phyloP scores from a whole-genome alignment of 2,113 vertebrate species.

The Neotragus pygmaeus region DNA sequence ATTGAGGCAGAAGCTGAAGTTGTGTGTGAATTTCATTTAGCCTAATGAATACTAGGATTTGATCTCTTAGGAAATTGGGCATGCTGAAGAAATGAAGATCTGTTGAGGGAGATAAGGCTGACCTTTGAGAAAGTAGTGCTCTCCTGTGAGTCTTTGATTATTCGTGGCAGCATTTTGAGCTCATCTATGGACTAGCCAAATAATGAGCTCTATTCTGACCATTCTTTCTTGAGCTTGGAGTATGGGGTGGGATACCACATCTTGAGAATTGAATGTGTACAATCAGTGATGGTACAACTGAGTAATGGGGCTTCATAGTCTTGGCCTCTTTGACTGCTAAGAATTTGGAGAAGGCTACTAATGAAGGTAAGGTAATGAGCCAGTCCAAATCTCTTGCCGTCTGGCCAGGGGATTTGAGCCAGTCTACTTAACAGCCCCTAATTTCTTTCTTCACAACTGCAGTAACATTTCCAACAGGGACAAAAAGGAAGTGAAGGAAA shows the following conservation, averaged over 20 bases:
- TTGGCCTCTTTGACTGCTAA: constrained; percentile 39
- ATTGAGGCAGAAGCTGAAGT: constrained; percentile 64
- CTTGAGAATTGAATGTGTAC: background rate
- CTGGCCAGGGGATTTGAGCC: constrained; percentile 22
- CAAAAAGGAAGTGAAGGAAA: constrained; percentile 70
- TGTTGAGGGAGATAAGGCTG: constrained; percentile 60
- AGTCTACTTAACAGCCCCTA: constrained; percentile 66
- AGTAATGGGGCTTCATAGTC: background rate
- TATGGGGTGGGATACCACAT: background rate
- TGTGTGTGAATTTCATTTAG: constrained; percentile 50
- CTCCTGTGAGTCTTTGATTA: constrained; percentile 33
- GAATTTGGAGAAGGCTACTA: constrained; percentile 63
- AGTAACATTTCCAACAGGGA: constrained; percentile 70
- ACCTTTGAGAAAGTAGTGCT: constrained; percentile 21
- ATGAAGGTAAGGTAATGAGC: constrained; percentile 68
- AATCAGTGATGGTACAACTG: background rate
- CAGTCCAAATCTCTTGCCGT: constrained; percentile 28
- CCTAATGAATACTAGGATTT: background rate
- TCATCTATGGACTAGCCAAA: constrained; percentile 33
- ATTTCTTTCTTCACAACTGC: constrained; percentile 67
- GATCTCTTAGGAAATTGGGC: constrained; percentile 20
- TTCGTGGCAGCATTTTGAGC: constrained; percentile 24
- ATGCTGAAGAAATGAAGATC: constrained; percentile 52
- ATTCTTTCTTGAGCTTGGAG: background rate
- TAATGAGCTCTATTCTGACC: constrained; percentile 46